Base-by-base conservation (phyloP, 2,113 vertebrate species). In the Corydoras sp. region DNA sequence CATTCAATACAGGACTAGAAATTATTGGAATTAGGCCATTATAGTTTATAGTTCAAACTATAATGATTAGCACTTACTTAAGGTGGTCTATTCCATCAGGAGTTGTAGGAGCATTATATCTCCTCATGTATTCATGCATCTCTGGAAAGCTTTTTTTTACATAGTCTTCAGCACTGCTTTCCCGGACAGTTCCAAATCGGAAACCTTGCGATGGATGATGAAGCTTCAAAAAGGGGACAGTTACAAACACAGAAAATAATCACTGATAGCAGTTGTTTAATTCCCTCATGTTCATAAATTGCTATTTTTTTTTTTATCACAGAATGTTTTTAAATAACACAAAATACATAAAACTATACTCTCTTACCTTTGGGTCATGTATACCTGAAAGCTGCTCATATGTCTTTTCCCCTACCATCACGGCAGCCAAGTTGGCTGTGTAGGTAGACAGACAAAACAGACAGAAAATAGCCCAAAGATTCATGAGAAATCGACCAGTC, bases 381-480 rank as follows among this genome's bases (percentile, higher is more conserved):
- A 98, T 96, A 68, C 96, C 95, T 0, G 94, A 97, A 75, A 99
- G 92, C 82, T 94, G 90, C 84, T 97, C 94, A 0, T 97, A 98
- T 15, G 93, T 96, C 85, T 98, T 98, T 81, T 98, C 95, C 10
- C 97, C 97, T 0, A 99, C 97, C 95, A 99, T 96, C 81, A 98
- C 94, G 0, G 97, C 95, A 0, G 97, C 97, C 11, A 99, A 90
- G 84, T 99, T 98, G 80, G 97, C 97, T 0, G 95, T 98, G 85
- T 98, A 98, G 81, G 94, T 98, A 77, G 96, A 98, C 69, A 99
- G 92, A 80, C 98, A 95, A 18, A 99, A 88, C 78, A 99, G 86
- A 82, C 96, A 98, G 86, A 99, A 98, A 75, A 98, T 95, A 75
- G 97, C 95, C 96, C 96, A 98, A 4, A 99, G 93, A 85, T 97